phyloP scores from a whole-genome alignment of 2,113 vertebrate genomes.

The Gyps fulvus region DNA sequence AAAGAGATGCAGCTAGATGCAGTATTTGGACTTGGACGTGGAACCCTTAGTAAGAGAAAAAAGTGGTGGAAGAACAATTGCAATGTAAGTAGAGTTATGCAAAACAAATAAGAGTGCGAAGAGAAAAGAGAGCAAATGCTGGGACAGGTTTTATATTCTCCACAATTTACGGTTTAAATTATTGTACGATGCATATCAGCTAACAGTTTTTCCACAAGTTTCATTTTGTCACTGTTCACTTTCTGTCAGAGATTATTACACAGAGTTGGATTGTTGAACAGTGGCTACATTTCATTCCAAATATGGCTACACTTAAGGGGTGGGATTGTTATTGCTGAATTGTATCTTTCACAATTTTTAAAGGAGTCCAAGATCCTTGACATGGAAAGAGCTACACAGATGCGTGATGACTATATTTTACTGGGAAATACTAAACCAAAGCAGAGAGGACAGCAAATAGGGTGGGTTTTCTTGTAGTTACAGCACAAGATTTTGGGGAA shows the following conservation, averaged over 20 bases:
- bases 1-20: neutral
- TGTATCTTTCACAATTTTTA: neutral
- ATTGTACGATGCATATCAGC: neutral
- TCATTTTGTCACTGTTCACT: neutral
- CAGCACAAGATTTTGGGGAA: neutral
- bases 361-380: neutral
- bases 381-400: neutral
- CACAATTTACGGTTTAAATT: neutral
- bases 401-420: neutral
- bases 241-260: neutral
- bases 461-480: neutral
- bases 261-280: neutral
- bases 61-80: neutral
- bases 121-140: neutral
- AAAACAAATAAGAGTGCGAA: neutral
- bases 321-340: neutral
- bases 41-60: neutral
- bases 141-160: neutral
- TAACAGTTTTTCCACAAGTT: constrained; percentile 1
- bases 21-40: neutral
- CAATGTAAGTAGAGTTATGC: neutral
- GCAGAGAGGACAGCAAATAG: neutral
- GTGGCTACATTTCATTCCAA: constrained; percentile 7
- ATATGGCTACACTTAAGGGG: neutral
- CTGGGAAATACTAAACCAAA: neutral